Evolutionary conservation across 2,888 invertebrate species (phyloP), one percentile per base, ranked within the genome.

Genomic region (Diloba caeruleocephala): DNA sequence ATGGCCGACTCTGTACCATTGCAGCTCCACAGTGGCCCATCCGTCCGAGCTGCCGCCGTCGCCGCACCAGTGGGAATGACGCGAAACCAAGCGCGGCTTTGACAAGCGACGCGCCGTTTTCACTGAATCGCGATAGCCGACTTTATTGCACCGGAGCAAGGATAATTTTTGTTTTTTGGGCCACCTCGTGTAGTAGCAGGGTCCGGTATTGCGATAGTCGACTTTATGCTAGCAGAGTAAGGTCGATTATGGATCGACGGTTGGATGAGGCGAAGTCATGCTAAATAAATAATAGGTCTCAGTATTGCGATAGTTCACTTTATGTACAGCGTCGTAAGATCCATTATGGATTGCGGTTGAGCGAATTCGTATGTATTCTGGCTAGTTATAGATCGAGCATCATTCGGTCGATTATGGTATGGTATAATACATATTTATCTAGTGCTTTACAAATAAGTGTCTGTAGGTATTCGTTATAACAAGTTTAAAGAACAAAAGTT

Each of bases 31-130:
- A 80, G 97, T 99, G 88, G 99, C 99, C 78, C 99, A 99, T 92
- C 98, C 98, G 58, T 98, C 98, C 70, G 99, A 99, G 95, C 95
- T 99, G 93, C 99, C 99, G 84, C 99, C 99, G 31, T 99, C 99
- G 82, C 99, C 99, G 75, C 98, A 99, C 93, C 98, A 98, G 87
- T 99, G 99, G 99, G 98, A 98, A 95, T 98, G 96, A 97, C 96
- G 95, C 87, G 94, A 93, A 90, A 58, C 88, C 64, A 74, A 71
- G 80, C 87, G 84, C 81, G 82, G 66, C 80, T 62, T 67, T 73
- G 81, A 81, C 78, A 77, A 79, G 78, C 84, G 81, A 73, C 86
- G 87, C 87, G 82, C 85, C 68, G 75, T 75, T 60, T 84, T 81
- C 79, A 74, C 76, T 60, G 82, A 82, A 74, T 78, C 84, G 62